These are phyloP conservation scores for Pygoscelis adeliae DNA, from an alignment of 2,113 vertebrate genomes.

Conservation along the genomic window DNA sequence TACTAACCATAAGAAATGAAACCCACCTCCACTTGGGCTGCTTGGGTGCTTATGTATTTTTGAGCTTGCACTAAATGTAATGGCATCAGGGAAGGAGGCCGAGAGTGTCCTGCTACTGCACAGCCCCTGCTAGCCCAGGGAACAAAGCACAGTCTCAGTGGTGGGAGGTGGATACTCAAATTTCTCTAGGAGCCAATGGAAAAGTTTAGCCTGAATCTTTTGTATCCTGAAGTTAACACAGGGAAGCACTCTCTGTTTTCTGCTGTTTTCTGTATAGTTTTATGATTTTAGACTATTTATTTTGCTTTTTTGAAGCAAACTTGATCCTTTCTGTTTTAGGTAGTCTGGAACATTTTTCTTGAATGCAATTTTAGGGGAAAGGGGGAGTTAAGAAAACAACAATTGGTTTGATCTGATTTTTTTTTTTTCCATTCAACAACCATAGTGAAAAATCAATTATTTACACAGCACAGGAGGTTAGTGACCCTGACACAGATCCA, in stretches of 20 bases:
- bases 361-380: background rate
- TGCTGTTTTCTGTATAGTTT: background rate
- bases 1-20: background rate
- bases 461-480: background rate
- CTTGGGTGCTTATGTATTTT: accelerated
- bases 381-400: background rate
- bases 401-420: background rate
- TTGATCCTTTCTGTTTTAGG: background rate
- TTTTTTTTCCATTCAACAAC: background rate
- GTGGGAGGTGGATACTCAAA: background rate
- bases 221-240: background rate
- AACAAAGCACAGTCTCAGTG: background rate
- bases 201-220: background rate
- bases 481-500: background rate
- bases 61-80: background rate
- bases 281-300: background rate
- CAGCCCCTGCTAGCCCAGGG: background rate
- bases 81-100: background rate
- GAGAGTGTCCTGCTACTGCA: background rate
- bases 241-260: background rate
- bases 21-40: background rate
- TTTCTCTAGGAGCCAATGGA: background rate
- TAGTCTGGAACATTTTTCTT: background rate
- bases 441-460: conserved; percentile 42
- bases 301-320: background rate